phyloP scores from a whole-genome alignment of 2,113 vertebrate genomes.

The Gallinago media region DNA sequence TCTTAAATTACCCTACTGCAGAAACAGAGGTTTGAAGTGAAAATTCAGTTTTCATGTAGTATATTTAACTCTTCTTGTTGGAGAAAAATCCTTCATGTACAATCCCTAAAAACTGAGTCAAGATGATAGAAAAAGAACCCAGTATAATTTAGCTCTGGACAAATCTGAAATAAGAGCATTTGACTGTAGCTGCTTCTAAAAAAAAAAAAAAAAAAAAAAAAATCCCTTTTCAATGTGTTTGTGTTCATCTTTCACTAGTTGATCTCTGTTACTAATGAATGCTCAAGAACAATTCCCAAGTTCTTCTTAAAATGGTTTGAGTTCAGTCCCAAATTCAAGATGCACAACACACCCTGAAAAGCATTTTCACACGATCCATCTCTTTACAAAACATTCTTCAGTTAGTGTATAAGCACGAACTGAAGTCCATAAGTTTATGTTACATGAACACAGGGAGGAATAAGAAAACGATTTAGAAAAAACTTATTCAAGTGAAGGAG shows the following conservation, averaged over 20 bases:
- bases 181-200: background rate
- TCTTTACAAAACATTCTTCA: background rate
- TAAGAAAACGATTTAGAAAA: background rate
- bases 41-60: background rate
- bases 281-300: background rate
- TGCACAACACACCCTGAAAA: background rate
- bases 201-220: background rate
- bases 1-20: background rate
- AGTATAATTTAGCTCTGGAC: background rate
- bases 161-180: background rate
- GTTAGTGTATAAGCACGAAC: background rate
- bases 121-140: background rate
- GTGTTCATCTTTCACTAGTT: background rate
- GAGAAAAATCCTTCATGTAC: background rate
- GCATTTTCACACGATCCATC: background rate
- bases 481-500: background rate
- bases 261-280: background rate
- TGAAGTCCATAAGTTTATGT: background rate
- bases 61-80: background rate
- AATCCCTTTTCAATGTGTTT: background rate
- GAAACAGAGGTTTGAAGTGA: background rate
- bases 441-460: background rate
- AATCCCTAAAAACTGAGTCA: background rate
- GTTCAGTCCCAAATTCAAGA: background rate
- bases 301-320: background rate